These are phyloP conservation scores for Hucho hucho DNA, from an alignment of 2,113 vertebrate genomes.

Conservation along the genomic window DNA sequence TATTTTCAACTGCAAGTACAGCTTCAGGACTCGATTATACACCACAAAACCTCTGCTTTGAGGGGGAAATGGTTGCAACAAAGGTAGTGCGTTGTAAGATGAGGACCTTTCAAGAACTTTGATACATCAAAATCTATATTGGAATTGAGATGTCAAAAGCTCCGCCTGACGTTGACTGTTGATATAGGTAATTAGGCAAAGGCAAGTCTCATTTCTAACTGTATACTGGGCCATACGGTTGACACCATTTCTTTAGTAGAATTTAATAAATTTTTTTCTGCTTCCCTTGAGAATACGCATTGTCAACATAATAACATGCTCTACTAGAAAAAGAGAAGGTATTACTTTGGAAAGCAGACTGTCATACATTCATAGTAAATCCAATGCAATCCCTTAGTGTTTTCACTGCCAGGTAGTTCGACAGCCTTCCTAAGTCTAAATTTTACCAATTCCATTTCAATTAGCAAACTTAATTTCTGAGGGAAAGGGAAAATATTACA, in stretches of 20 bases:
- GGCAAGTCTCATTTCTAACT: background rate
- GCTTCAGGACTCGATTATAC: no score
- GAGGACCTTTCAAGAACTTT: no score
- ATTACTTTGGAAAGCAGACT: background rate
- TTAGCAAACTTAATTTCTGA: background rate
- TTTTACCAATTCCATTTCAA: background rate
- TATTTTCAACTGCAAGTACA: no score
- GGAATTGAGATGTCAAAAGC: no score
- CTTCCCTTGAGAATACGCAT: background rate
- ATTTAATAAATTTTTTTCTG: background rate
- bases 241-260: background rate
- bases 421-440: background rate
- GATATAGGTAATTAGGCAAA: no score
- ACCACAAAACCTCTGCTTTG: no score
- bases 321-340: background rate
- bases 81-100: no score
- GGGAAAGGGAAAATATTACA: no score
- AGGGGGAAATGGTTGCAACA: no score
- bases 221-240: background rate
- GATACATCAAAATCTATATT: no score
- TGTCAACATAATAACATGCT: background rate
- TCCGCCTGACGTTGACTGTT: no score
- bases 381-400: no score
- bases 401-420: background rate
- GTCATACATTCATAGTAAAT: background rate